Evolutionary conservation across 2,888 invertebrate species (phyloP).

Genomic region (Apomyelois bistriatella): DNA sequence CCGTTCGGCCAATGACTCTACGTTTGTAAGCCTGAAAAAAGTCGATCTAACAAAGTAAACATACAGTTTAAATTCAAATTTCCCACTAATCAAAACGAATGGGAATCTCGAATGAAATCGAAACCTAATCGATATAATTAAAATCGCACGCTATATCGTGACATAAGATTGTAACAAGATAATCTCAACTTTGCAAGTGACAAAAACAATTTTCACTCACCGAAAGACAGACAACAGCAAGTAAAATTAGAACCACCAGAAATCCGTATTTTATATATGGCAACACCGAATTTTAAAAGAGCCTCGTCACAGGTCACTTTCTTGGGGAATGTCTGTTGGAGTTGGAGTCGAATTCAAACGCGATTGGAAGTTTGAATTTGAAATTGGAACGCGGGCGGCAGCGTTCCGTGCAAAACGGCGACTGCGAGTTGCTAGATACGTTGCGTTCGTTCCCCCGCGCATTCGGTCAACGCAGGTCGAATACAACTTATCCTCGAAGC

Average conservation of each 20-base stretch:
- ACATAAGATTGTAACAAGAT: constrained; percentile 17
- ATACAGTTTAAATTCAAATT: constrained; percentile 32
- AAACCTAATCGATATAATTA: constrained; percentile 34
- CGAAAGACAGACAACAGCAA: constrained; percentile 51
- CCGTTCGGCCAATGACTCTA: background rate
- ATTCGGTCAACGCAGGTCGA: constrained; percentile 49
- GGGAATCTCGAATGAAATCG: constrained; percentile 30
- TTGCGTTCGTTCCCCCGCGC: constrained; percentile 59
- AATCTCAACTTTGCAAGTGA: constrained; percentile 10
- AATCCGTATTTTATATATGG: constrained; percentile 48
- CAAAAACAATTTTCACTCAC: constrained; percentile 42
- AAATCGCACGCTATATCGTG: constrained; percentile 35
- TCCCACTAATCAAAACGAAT: constrained; percentile 28
- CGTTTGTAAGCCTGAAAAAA: background rate
- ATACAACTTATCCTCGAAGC: constrained; percentile 21
- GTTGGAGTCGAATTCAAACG: constrained; percentile 35
- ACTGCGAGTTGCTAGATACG: constrained; percentile 46
- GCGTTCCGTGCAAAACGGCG: constrained; percentile 58
- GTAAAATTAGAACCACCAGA: constrained; percentile 38
- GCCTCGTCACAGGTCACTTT: constrained; percentile 52
- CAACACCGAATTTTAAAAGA: constrained; percentile 44
- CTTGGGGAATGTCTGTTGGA: constrained; percentile 33
- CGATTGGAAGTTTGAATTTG: constrained; percentile 20
- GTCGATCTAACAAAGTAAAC: constrained; percentile 1
- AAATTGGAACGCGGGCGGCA: constrained; percentile 40